Conservation (phyloP, 2,888 invertebrate genomes). For the Oscheius myriophilus region DNA sequence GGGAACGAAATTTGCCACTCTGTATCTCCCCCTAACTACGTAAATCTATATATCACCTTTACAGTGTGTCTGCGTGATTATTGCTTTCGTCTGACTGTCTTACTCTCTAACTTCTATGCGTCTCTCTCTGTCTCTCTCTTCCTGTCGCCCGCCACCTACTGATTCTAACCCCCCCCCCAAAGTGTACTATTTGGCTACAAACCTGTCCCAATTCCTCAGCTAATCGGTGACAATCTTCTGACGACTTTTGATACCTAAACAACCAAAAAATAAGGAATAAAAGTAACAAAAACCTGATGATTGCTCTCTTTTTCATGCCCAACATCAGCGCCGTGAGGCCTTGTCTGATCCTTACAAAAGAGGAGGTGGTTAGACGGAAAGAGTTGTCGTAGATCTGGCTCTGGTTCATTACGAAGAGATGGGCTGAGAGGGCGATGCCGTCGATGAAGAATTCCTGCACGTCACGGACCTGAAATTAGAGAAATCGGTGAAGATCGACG, state of each 20-base stretch:
- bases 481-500: background rate
- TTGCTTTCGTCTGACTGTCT: too few species aligned
- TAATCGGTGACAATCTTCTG: conserved; percentile 55
- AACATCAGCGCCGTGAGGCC: conserved; percentile 86
- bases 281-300: conserved; percentile 68
- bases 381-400: conserved; percentile 37
- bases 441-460: conserved; percentile 93
- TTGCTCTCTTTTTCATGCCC: conserved; percentile 88
- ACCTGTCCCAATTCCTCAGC: conserved; percentile 52
- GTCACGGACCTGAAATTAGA: conserved; percentile 56
- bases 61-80: too few species aligned
- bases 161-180: background rate
- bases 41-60: too few species aligned
- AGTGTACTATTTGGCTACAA: background rate
- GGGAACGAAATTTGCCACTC: too few species aligned
- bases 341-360: conserved; percentile 83
- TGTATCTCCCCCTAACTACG: too few species aligned
- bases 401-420: conserved; percentile 42
- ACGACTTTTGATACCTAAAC: conserved; percentile 57
- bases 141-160: background rate
- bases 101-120: too few species aligned
- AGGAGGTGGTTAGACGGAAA: conserved; percentile 73
- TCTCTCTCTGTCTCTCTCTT: too few species aligned
- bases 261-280: background rate
- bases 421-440: conserved; percentile 58